These are phyloP conservation scores for Steatornis caripensis DNA, from an alignment of 2,113 vertebrate species.

Conservation along the genomic window DNA sequence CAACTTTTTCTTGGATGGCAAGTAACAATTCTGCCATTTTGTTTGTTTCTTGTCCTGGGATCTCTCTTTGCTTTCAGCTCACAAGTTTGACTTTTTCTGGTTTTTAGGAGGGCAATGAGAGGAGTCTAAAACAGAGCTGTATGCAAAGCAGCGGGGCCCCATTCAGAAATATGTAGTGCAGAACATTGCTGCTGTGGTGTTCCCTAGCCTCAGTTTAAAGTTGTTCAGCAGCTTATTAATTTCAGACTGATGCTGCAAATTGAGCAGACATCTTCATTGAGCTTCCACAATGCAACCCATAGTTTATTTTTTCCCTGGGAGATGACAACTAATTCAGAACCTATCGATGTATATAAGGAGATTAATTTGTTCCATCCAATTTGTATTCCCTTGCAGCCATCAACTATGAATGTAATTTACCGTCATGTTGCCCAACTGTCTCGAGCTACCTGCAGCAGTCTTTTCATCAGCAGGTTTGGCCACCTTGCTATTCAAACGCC, in stretches of 20 bases:
- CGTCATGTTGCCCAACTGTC: slow-evolving; percentile 54
- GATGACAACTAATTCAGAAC: slow-evolving; percentile 65
- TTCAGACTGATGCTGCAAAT: slow-evolving; percentile 30
- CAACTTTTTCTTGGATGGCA: not conserved
- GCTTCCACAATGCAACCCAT: slow-evolving; percentile 17
- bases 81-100: not conserved
- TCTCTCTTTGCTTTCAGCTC: not conserved
- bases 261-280: slow-evolving; percentile 53
- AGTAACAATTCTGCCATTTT: not conserved
- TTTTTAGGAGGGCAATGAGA: not conserved
- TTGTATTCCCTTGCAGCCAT: slow-evolving; percentile 54
- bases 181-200: not conserved
- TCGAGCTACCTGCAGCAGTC: slow-evolving; percentile 23
- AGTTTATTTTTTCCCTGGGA: slow-evolving; percentile 6
- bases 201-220: slow-evolving; percentile 24
- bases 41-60: not conserved
- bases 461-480: slow-evolving; percentile 50
- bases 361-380: slow-evolving; percentile 67
- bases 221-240: slow-evolving; percentile 46
- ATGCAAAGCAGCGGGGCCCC: not conserved
- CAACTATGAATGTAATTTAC: slow-evolving; percentile 65
- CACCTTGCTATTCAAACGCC: slow-evolving; percentile 44
- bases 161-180: not conserved
- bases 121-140: not conserved
- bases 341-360: slow-evolving; percentile 46